These are phyloP conservation scores for Porites cylindrica DNA, from an alignment of 92 coral and sea anemone genomes.

Conservation along the genomic window DNA sequence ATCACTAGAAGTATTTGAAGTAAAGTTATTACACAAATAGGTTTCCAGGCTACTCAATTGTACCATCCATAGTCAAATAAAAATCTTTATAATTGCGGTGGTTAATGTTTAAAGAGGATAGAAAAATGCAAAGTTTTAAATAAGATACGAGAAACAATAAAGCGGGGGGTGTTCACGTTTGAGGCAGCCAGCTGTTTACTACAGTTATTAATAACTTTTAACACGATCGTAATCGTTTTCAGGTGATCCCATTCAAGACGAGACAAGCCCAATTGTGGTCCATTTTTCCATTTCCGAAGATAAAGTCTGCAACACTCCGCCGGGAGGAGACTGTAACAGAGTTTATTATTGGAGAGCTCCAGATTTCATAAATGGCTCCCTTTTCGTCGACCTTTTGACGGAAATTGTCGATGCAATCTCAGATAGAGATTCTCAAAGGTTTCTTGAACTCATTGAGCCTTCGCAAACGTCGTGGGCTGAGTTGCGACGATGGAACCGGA, in stretches of 20 bases:
- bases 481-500: background rate
- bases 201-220: too few species aligned
- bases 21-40: too few species aligned
- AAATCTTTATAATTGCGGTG: too few species aligned
- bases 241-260: background rate
- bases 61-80: too few species aligned
- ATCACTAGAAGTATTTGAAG: too few species aligned
- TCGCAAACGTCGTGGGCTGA: background rate
- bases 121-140: too few species aligned
- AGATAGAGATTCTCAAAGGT: background rate
- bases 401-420: slow-evolving; percentile 30
- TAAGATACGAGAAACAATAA: too few species aligned
- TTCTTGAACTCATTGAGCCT: background rate
- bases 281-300: slow-evolving; percentile 13
- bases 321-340: background rate
- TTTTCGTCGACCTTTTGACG: slow-evolving; percentile 25
- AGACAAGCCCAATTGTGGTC: slow-evolving; percentile 9
- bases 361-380: slow-evolving; percentile 31
- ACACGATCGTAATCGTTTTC: background rate
- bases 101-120: too few species aligned
- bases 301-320: background rate
- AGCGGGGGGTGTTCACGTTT: too few species aligned
- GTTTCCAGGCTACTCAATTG: too few species aligned
- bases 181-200: too few species aligned
- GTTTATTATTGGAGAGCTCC: slow-evolving; percentile 38